A percentile compares a stretch with the other conserved stretches of the same genome.
These are phyloP conservation scores for Thalassophryne amazonica DNA, from an alignment of 2,797 vertebrate genomes.

Conservation along the genomic window DNA sequence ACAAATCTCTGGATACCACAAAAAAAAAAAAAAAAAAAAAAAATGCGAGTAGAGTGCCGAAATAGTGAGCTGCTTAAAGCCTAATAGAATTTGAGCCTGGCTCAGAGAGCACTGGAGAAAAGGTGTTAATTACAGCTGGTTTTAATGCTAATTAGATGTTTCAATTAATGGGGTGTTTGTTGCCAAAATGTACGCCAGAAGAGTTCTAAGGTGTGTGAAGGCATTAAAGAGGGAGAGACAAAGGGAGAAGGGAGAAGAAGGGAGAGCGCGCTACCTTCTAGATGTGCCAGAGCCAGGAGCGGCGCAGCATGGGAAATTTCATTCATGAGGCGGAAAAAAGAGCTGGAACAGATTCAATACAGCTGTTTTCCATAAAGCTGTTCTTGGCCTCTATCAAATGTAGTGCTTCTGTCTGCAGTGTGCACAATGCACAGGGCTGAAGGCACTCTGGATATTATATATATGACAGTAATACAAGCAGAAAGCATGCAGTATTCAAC, in stretches of 20 bases:
- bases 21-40: too few relatives aligned
- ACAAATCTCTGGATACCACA: constrained; percentile 42
- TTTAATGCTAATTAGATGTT: constrained; percentile 89
- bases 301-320: constrained; percentile 73
- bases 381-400: constrained; percentile 56
- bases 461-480: constrained; percentile 6
- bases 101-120: constrained; percentile 76
- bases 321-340: constrained; percentile 65
- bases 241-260: constrained; percentile 37
- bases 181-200: constrained; percentile 80
- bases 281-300: constrained; percentile 69
- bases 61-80: constrained; percentile 68
- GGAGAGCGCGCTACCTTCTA: constrained; percentile 48
- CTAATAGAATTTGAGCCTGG: constrained; percentile 84
- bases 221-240: constrained; percentile 64
- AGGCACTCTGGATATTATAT: constrained; percentile 4
- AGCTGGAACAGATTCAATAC: constrained; percentile 66
- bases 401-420: constrained; percentile 27
- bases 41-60: constrained; percentile 45
- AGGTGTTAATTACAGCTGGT: constrained; percentile 90
- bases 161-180: constrained; percentile 83
- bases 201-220: constrained; percentile 66
- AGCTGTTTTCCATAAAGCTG: constrained; percentile 72
- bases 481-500: background rate
- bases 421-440: constrained; percentile 4